These are phyloP conservation scores for Andrena haemorrhoa DNA, from an alignment of 2,888 invertebrate species.

Conservation along the genomic window DNA sequence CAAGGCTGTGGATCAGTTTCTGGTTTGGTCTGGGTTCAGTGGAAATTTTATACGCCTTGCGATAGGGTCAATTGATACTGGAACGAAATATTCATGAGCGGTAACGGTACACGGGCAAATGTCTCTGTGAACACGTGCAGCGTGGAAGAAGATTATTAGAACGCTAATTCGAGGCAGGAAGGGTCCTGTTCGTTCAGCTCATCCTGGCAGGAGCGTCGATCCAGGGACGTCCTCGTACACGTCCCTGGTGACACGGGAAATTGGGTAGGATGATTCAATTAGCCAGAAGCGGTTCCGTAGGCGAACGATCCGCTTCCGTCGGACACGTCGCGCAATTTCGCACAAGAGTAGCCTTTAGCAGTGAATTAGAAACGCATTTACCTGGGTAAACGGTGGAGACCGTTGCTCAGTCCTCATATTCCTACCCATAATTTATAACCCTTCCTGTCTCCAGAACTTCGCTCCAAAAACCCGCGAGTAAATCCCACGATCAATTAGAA, in stretches of 20 bases:
- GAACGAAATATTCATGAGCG: too few species aligned
- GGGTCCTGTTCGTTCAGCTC: constrained; percentile 4
- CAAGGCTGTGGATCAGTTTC: too few species aligned
- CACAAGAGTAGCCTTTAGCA: constrained; percentile 52
- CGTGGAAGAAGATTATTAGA: constrained; percentile 1
- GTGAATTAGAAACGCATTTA: constrained; percentile 56
- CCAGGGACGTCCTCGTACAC: constrained; percentile 25
- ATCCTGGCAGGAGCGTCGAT: constrained; percentile 15
- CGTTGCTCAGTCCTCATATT: not conserved
- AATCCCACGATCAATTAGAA: not conserved
- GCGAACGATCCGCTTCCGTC: constrained; percentile 61
- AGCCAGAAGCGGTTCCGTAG: constrained; percentile 61
- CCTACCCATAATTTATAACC: not conserved
- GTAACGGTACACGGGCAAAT: not conserved
- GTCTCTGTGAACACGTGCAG: not conserved
- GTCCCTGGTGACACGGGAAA: constrained; percentile 65
- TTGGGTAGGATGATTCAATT: constrained; percentile 73
- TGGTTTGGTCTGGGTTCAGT: too few species aligned
- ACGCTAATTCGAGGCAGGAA: constrained; percentile 21
- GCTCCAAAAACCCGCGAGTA: not conserved
- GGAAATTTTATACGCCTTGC: too few species aligned
- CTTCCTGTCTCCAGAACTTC: not conserved
- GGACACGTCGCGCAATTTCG: constrained; percentile 59
- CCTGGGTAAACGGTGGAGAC: constrained; percentile 19
- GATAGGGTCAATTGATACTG: too few species aligned